phyloP scores from a whole-genome alignment of 2,888 invertebrate genomes.

The Phyllotreta striolata region DNA sequence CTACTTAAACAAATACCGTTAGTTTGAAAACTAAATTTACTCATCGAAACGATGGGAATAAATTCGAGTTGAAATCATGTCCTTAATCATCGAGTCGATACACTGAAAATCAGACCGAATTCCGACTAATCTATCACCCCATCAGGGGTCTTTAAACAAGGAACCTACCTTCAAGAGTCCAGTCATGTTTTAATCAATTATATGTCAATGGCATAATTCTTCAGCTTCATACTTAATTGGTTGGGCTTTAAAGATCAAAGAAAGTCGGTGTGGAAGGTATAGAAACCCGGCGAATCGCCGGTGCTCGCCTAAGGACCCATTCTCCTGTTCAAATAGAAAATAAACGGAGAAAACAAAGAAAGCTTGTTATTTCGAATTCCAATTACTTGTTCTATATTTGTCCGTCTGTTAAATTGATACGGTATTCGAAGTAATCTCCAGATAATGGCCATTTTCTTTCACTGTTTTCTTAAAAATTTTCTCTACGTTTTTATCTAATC shows the following conservation, averaged over 20 bases:
- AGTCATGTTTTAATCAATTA: slow-evolving; percentile 55
- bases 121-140: slow-evolving; percentile 25
- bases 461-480: not conserved
- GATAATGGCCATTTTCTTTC: not conserved
- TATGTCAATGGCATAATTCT: slow-evolving; percentile 51
- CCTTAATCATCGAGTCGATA: slow-evolving; percentile 15
- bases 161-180: slow-evolving; percentile 39
- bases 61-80: slow-evolving; percentile 3
- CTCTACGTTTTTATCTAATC: not conserved
- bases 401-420: slow-evolving; percentile 35
- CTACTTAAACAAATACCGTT: slow-evolving; percentile 4
- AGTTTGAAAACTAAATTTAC: slow-evolving; percentile 1
- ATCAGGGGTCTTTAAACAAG: slow-evolving; percentile 35
- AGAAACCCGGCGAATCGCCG: slow-evolving; percentile 45
- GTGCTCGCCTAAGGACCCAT: slow-evolving; percentile 50
- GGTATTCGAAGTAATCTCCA: slow-evolving; percentile 24
- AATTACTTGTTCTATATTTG: slow-evolving; percentile 49
- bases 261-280: slow-evolving; percentile 45
- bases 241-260: slow-evolving; percentile 53
- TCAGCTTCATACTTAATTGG: slow-evolving; percentile 47
- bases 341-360: slow-evolving; percentile 49
- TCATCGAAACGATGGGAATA: slow-evolving; percentile 12
- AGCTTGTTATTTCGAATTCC: slow-evolving; percentile 54
- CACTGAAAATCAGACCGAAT: slow-evolving; percentile 23
- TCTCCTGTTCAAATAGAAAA: slow-evolving; percentile 48